phyloP scores from a whole-genome alignment of 2,797 vertebrate genomes.

The Tympanoctomys barrerae region DNA sequence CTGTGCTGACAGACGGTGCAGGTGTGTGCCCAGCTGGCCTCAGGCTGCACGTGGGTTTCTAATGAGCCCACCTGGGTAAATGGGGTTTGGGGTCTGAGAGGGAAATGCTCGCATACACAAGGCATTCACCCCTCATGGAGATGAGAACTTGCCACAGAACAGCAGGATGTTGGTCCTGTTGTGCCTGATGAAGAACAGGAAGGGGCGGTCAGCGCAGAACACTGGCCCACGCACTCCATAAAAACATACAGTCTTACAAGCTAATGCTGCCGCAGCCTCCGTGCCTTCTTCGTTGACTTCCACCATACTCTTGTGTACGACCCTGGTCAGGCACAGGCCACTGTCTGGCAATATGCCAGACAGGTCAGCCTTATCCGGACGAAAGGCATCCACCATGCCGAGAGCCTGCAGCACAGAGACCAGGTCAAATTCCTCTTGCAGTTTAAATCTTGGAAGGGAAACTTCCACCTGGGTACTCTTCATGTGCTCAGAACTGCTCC shows the following conservation, averaged over 20 bases:
- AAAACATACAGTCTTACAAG: accelerated
- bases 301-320: slow-evolving; percentile 92
- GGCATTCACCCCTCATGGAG: slow-evolving; percentile 60
- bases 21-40: accelerated
- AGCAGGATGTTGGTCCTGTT: slow-evolving; percentile 74
- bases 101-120: accelerated
- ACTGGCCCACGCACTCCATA: accelerated
- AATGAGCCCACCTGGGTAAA: not conserved
- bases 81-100: accelerated
- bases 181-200: slow-evolving; percentile 87
- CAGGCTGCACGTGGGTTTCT: not conserved
- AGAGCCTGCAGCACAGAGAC: slow-evolving; percentile 87
- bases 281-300: slow-evolving; percentile 97
- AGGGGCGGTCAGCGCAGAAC: slow-evolving; percentile 86
- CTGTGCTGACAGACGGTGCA: accelerated
- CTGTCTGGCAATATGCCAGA: slow-evolving; percentile 90
- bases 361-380: slow-evolving; percentile 88
- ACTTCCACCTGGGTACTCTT: slow-evolving; percentile 82
- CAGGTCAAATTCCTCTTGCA: slow-evolving; percentile 91
- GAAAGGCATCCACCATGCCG: slow-evolving; percentile 92
- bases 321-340: slow-evolving; percentile 90
- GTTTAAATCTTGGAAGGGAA: slow-evolving; percentile 93
- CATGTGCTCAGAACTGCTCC: slow-evolving; percentile 79
- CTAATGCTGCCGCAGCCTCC: slow-evolving; percentile 90
- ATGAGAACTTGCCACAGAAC: slow-evolving; percentile 86